phyloP scores from a whole-genome alignment of 2,113 vertebrate genomes.

The Pangasianodon hypophthalmus region DNA sequence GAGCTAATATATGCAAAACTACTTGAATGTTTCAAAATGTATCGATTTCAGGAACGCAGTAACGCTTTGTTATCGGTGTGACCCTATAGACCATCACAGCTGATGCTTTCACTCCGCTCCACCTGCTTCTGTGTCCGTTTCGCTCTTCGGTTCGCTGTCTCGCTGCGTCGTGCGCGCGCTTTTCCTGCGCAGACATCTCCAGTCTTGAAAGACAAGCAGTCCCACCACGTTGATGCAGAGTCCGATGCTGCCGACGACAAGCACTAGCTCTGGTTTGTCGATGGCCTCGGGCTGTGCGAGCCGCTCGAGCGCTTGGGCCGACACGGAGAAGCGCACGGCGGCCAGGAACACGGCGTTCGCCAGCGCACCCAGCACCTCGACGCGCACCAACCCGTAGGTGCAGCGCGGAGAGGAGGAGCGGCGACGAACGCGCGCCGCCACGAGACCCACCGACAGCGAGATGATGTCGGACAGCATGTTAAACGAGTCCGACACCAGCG shows the following conservation, averaged over 20 bases:
- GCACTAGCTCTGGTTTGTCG: conserved; percentile 74
- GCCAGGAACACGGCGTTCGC: conserved; percentile 80
- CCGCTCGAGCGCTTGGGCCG: conserved; percentile 76
- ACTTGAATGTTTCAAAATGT: no score
- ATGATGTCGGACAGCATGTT: conserved; percentile 85
- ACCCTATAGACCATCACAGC: background rate
- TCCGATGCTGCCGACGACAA: conserved; percentile 82
- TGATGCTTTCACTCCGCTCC: conserved; percentile 61
- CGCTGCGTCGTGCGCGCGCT: background rate
- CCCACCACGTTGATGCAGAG: conserved; percentile 81
- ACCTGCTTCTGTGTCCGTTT: conserved; percentile 64
- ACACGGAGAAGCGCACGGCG: conserved; percentile 77
- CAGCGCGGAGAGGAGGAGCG: conserved; percentile 64
- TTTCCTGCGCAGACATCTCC: conserved; percentile 46
- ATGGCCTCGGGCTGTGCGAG: conserved; percentile 74
- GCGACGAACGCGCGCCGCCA: conserved; percentile 70
- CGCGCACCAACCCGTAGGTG: conserved; percentile 78
- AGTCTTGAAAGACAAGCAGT: conserved; percentile 82
- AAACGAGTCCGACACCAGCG: conserved; percentile 85
- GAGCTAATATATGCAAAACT: no score
- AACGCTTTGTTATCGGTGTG: no score
- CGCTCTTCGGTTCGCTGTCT: conserved; percentile 11
- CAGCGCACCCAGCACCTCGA: conserved; percentile 82
- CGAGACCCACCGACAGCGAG: conserved; percentile 80
- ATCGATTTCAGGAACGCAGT: no score